Conservation (phyloP, 23 tunicate species). For the Trididemnum miniatum region DNA sequence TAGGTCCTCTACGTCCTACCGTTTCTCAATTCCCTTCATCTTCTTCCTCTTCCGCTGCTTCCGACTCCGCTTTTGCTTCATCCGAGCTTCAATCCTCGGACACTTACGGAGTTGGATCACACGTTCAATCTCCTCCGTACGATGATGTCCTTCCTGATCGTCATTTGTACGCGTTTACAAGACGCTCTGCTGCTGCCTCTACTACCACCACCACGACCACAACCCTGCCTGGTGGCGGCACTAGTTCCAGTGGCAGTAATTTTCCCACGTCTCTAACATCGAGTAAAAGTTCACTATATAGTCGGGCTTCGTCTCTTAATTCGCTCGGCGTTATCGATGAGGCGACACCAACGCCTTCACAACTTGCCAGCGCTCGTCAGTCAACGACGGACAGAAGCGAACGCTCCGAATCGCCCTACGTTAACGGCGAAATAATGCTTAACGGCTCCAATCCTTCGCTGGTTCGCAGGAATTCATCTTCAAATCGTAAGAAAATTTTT, state of each 20-base stretch:
- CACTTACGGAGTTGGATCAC: not conserved
- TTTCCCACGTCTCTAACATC: slow-evolving; percentile 36
- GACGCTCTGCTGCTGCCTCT: not conserved
- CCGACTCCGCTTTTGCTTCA: slow-evolving; percentile 58
- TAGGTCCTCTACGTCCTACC: slow-evolving; percentile 35
- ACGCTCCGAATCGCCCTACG: not conserved
- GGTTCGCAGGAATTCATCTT: slow-evolving; percentile 8
- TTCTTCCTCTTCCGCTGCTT: slow-evolving; percentile 52
- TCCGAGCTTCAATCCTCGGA: slow-evolving; percentile 16
- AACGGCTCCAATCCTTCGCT: not conserved
- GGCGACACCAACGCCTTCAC: slow-evolving; percentile 57
- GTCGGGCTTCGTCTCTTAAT: slow-evolving; percentile 57
- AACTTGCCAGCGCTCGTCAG: slow-evolving; percentile 39
- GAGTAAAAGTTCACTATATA: slow-evolving; percentile 51
- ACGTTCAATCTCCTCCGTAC: slow-evolving; percentile 34
- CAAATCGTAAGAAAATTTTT: not conserved
- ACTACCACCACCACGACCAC: slow-evolving; percentile 42
- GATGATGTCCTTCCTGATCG: slow-evolving; percentile 52
- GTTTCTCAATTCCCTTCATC: slow-evolving; percentile 34
- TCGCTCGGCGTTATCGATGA: slow-evolving; percentile 65
- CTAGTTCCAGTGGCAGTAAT: slow-evolving; percentile 30
- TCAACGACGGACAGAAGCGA: not conserved
- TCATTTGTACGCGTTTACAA: slow-evolving; percentile 18
- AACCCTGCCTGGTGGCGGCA: not conserved
- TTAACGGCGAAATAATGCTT: not conserved